Conservation (phyloP, 2,797 vertebrate species). For the Intellagama lesueurii region DNA sequence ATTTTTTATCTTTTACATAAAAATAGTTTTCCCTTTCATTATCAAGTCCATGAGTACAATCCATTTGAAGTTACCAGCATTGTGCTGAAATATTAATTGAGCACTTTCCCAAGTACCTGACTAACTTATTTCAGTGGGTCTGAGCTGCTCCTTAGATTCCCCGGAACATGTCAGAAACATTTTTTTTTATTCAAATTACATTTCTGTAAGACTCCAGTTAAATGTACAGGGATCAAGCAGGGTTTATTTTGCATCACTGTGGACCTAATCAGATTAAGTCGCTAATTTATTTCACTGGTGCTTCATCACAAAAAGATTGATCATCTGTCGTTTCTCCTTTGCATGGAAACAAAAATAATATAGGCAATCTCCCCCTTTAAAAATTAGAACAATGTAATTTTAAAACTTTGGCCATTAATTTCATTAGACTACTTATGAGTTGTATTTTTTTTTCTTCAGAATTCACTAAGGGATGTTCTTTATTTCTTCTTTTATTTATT, state of each 20-base stretch:
- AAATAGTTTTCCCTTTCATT: too few species aligned
- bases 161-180: neutral
- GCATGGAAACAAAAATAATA: neutral
- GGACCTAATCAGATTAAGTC: neutral
- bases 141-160: neutral
- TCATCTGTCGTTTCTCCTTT: neutral
- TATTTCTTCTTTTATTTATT: neutral
- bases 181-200: neutral
- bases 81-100: neutral
- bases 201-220: neutral
- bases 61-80: neutral
- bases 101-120: neutral
- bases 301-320: neutral
- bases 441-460: neutral
- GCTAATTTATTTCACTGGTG: neutral
- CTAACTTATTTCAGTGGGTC: neutral
- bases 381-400: neutral
- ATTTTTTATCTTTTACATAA: neutral
- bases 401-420: neutral
- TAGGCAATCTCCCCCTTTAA: neutral
- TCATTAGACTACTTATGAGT: neutral
- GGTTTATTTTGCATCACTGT: neutral
- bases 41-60: neutral
- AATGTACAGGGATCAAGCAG: neutral
- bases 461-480: neutral